Conservation (phyloP, 2,113 vertebrate species). For the Orcinus orca region DNA sequence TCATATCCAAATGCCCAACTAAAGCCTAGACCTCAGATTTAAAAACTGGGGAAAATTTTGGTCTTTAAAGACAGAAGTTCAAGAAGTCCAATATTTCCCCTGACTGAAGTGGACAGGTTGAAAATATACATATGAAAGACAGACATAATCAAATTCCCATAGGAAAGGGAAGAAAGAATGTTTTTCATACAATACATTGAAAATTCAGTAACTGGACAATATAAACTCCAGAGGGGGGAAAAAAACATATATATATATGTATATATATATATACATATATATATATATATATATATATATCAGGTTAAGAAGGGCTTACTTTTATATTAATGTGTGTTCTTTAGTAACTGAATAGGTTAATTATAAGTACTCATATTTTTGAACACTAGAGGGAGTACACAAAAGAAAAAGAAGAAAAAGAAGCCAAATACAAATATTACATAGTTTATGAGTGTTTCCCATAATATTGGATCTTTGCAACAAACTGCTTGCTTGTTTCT, state of each 20-base stretch:
- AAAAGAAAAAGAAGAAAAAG: neutral
- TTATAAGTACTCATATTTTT: constrained; percentile 32
- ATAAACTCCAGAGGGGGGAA: neutral
- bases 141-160: neutral
- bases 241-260: neutral
- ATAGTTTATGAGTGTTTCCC: neutral
- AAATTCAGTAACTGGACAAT: neutral
- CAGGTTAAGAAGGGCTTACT: neutral
- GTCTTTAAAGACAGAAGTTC: neutral
- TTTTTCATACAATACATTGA: neutral
- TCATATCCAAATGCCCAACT: neutral
- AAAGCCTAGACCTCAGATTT: neutral
- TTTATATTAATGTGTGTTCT: neutral
- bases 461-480: neutral
- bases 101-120: neutral
- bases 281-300: neutral
- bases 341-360: neutral
- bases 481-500: neutral
- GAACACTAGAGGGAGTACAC: constrained; percentile 67
- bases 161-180: neutral
- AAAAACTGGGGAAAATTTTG: neutral
- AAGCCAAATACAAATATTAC: neutral
- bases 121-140: neutral
- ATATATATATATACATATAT: neutral
- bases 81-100: neutral